Percentiles rank a stretch among this genome's conserved stretches.
phyloP scores from a whole-genome alignment of 2,888 invertebrate species.

The Protula sp. region DNA sequence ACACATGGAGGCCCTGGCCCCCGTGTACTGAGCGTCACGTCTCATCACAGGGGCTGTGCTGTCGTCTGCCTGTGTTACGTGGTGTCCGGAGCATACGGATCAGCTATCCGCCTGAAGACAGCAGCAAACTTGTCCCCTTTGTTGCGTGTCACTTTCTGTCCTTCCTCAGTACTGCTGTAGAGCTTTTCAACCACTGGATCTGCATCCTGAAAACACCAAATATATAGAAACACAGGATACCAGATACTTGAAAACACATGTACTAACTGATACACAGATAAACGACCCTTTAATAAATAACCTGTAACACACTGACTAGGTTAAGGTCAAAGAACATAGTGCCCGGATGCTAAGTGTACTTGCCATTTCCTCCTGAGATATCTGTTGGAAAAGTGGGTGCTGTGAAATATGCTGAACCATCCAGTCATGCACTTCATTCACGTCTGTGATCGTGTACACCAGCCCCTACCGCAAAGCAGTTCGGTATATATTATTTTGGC shows the following conservation, averaged over 20 bases:
- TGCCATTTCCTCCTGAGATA: constrained; percentile 73
- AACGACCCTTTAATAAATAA: neutral
- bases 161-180: constrained; percentile 92
- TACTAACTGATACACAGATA: neutral
- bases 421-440: constrained; percentile 94
- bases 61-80: too few species aligned
- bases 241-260: neutral
- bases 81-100: too few species aligned
- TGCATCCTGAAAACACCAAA: constrained; percentile 58
- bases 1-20: too few species aligned
- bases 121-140: constrained; percentile 90
- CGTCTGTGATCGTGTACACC: constrained; percentile 96
- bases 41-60: too few species aligned
- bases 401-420: constrained; percentile 85
- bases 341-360: too few species aligned
- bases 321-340: too few species aligned
- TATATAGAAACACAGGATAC: neutral
- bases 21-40: too few species aligned
- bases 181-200: constrained; percentile 87
- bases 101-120: constrained; percentile 62
- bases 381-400: constrained; percentile 80
- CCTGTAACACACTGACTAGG: too few species aligned
- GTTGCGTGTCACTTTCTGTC: constrained; percentile 93
- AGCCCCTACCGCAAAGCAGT: too few species aligned
- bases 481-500: too few species aligned